Percentiles rank a stretch among this genome's conserved stretches.
Conservation (phyloP, 2,113 vertebrate genomes). For the Podarcis muralis region DNA sequence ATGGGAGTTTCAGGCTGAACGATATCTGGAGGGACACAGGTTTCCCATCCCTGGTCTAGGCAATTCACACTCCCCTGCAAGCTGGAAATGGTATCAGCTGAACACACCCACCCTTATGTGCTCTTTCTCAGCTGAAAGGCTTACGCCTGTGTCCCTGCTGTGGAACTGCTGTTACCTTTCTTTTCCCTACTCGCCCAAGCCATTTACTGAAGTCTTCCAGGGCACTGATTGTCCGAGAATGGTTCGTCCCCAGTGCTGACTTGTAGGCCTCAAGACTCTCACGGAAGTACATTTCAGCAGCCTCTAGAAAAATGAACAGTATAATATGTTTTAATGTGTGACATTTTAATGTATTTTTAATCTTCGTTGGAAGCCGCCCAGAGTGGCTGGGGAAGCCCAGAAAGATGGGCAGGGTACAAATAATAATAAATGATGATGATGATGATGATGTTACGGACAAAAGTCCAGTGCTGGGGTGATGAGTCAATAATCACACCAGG, state of each 20-base stretch:
- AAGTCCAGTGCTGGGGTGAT: too few species aligned
- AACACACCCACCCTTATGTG: not conserved
- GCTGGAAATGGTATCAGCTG: not conserved
- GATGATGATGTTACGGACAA: too few species aligned
- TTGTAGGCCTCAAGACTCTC: slow-evolving; percentile 61
- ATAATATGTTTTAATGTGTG: not conserved
- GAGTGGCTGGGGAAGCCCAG: too few species aligned
- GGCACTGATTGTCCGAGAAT: slow-evolving; percentile 47
- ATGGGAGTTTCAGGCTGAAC: too few species aligned
- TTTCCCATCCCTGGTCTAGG: not conserved
- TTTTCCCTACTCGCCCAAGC: slow-evolving; percentile 62
- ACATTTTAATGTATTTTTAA: too few species aligned
- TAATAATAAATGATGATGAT: too few species aligned
- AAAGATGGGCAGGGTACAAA: too few species aligned
- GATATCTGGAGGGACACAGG: too few species aligned
- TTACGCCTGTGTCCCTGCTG: not conserved
- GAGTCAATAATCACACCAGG: too few species aligned
- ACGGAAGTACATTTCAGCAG: slow-evolving; percentile 60
- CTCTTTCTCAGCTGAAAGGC: not conserved
- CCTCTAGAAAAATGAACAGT: slow-evolving; percentile 47
- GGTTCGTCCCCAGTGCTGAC: slow-evolving; percentile 39
- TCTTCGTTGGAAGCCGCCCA: too few species aligned
- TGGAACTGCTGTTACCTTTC: slow-evolving; percentile 49
- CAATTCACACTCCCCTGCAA: too few species aligned
- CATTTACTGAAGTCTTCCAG: slow-evolving; percentile 68